Percentiles rank a stretch among this genome's conserved stretches.
These are phyloP conservation scores for Darevskia nairensis DNA, from an alignment of 2,797 vertebrate species.

Conservation along the genomic window DNA sequence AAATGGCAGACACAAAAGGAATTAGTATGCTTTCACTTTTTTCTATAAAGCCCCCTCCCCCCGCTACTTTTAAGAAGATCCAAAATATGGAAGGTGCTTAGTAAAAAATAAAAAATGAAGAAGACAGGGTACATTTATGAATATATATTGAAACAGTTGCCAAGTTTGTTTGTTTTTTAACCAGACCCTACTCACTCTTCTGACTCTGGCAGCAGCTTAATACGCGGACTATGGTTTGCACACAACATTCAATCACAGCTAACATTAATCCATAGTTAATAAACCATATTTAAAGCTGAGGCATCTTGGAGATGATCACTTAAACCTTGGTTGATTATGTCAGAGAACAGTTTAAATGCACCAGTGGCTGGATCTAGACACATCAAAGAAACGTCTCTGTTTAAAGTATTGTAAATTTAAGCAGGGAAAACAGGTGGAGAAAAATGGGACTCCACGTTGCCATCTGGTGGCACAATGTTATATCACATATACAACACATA, in stretches of 20 bases:
- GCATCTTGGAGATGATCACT: too few species aligned
- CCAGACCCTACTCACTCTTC: background rate
- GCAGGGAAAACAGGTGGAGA: too few species aligned
- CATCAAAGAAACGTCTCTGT: too few species aligned
- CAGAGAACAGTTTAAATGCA: too few species aligned
- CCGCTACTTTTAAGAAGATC: conserved; percentile 32
- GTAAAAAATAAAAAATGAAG: background rate
- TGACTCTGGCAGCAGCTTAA: background rate
- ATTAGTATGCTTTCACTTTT: conserved; percentile 36
- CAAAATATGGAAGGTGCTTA: conserved; percentile 19
- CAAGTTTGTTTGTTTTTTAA: background rate
- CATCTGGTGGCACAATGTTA: too few species aligned
- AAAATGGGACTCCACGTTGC: too few species aligned
- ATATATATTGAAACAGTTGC: background rate
- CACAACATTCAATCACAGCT: background rate
- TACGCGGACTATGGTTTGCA: background rate
- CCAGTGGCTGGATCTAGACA: too few species aligned
- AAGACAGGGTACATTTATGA: background rate
- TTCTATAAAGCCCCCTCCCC: background rate
- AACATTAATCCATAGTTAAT: too few species aligned
- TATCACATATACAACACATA: too few species aligned
- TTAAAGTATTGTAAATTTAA: too few species aligned
- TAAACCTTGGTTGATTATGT: too few species aligned
- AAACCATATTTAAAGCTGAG: too few species aligned
- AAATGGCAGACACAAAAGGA: conserved; percentile 39